Evolutionary conservation across 2,797 vertebrate genomes (phyloP).

Genomic region (Cirrhinus molitorella): DNA sequence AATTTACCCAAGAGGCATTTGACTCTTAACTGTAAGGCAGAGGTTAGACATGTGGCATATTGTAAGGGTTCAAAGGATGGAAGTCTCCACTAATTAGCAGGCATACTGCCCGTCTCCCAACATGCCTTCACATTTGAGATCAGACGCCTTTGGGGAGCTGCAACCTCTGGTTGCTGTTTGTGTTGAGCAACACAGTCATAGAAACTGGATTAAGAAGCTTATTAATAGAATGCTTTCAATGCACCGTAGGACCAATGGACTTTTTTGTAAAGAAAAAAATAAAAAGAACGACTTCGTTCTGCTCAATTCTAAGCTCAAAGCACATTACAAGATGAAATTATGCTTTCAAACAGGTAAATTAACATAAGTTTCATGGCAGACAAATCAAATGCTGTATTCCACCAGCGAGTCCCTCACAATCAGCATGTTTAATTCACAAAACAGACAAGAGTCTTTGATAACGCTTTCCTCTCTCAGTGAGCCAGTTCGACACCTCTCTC

Average conservation of each 20-base stretch:
- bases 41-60: slow-evolving; percentile 63
- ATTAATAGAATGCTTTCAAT: slow-evolving; percentile 49
- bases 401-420: slow-evolving; percentile 29
- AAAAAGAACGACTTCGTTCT: slow-evolving; percentile 4
- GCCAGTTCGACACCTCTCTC: slow-evolving; percentile 9
- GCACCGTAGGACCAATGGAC: neutral
- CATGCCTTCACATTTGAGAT: slow-evolving; percentile 54
- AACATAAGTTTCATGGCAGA: slow-evolving; percentile 28
- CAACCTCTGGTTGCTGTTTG: slow-evolving; percentile 46
- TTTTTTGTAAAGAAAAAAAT: slow-evolving; percentile 5
- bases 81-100: slow-evolving; percentile 58
- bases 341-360: slow-evolving; percentile 34
- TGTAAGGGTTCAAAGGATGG: slow-evolving; percentile 56
- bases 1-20: slow-evolving; percentile 55
- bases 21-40: slow-evolving; percentile 56
- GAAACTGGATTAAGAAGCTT: slow-evolving; percentile 53
- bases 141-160: slow-evolving; percentile 52
- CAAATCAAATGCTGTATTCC: slow-evolving; percentile 25
- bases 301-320: slow-evolving; percentile 9
- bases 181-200: slow-evolving; percentile 46
- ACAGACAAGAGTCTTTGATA: slow-evolving; percentile 25
- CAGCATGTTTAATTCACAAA: slow-evolving; percentile 43
- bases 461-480: neutral
- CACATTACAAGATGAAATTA: slow-evolving; percentile 26
- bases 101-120: slow-evolving; percentile 55